Percentiles rank a stretch among this genome's conserved stretches.
Evolutionary conservation across 2,797 vertebrate genomes (phyloP).

Genomic region (Pangasius krempfi): DNA sequence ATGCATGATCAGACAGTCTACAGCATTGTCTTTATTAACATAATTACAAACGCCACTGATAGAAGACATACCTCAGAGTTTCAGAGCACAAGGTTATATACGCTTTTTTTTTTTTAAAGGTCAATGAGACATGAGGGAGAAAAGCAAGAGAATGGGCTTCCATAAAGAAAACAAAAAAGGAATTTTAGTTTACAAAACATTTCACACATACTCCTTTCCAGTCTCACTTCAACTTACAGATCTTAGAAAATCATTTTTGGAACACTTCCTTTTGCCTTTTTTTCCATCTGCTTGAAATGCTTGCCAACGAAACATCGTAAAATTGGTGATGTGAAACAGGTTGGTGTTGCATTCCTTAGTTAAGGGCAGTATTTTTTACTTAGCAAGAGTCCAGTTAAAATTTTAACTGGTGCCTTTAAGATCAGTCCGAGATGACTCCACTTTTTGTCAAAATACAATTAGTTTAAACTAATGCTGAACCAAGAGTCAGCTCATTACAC

Average conservation of each 20-base stretch:
- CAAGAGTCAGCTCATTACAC: not conserved
- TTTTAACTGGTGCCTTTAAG: not conserved
- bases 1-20: slow-evolving; percentile 46
- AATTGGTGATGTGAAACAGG: slow-evolving; percentile 10
- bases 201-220: slow-evolving; percentile 32
- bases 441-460: not conserved
- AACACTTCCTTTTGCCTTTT: slow-evolving; percentile 33
- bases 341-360: not conserved
- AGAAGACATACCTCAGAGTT: slow-evolving; percentile 59
- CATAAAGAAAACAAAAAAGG: slow-evolving; percentile 51
- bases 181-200: slow-evolving; percentile 53
- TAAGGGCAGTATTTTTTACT: not conserved
- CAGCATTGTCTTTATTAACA: slow-evolving; percentile 63
- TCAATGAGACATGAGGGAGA: slow-evolving; percentile 44
- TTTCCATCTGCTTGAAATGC: slow-evolving; percentile 13
- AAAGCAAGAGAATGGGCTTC: slow-evolving; percentile 47
- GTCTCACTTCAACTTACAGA: slow-evolving; percentile 30
- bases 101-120: slow-evolving; percentile 29
- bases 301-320: not conserved
- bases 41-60: slow-evolving; percentile 64
- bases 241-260: slow-evolving; percentile 38
- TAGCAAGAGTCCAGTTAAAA: not conserved
- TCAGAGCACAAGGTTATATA: slow-evolving; percentile 56
- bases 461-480: slow-evolving; percentile 2
- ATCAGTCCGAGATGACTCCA: slow-evolving; percentile 1